Evolutionary conservation across 2,797 vertebrate species (phyloP), one percentile per base, ranked within the genome.

Genomic region (Malacoraja senta): DNA sequence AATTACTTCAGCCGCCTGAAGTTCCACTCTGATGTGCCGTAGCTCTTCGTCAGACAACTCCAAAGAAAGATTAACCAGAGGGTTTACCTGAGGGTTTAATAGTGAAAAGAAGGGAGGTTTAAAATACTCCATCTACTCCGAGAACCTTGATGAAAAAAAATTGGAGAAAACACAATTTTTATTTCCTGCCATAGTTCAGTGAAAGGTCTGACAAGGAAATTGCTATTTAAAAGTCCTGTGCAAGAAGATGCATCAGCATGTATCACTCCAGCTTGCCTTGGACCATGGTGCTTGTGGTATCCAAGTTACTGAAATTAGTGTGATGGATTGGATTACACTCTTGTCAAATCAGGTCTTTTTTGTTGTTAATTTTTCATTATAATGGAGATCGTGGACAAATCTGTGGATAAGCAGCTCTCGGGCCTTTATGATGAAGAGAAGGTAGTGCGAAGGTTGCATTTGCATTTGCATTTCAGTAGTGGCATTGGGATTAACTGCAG

Each of bases 31-130:
- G 63, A 38, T 63, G n/a, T 68, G 13, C 61, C 32, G 3, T 10
- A 35, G n/a, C n/a, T 91, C 88, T 26, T 44, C 21, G 17, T 26
- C 88, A 24, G 10, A 7, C 1, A 91, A 38, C 63, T 71, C 63
- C 38, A 32, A 38, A 63, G 63, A 35, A 32, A 90, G 86, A n/a
- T 68, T 72, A 71, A 91, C 63, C 8, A 24, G 65, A 91, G 65
- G 88, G n/a, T 38, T 71, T 91, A 19, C 58, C 26, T 86, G 58
- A 86, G 83, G 83, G 26, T 63, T 86, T 86, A 26, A 74, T 68
- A 19, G 8, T 91, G 17, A 91, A 65, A 71, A 21, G 68, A 12
- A 71, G 88, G 61, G 21, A 71, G 32, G 35, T 91, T 68, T 38
- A 71, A 63, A 90, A 91, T 1, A 10, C 19, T 21, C n/a, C 86